Evolutionary conservation across 2,113 vertebrate species (phyloP), one percentile per base, ranked within the genome.

Genomic region (Corvus hawaiiensis): DNA sequence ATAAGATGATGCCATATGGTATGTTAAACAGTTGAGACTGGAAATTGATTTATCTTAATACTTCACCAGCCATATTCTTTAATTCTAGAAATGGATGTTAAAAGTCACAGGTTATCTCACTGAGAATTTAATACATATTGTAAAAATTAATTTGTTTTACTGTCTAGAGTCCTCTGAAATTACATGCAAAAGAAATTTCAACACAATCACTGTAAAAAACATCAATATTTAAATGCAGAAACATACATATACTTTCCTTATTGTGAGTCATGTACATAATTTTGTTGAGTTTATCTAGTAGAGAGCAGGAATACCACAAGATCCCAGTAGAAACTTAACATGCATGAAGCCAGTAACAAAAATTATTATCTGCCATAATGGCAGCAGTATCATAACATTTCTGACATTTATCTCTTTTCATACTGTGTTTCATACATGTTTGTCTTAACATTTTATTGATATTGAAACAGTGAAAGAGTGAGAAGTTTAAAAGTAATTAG

Each of bases 151-250:
- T 56, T 82, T 79, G 3, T 24, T 82, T 81, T 75, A 37, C n/a
- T 79, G 15, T 41, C 17, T 26, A 39, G 5, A 64, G 4, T 49
- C 39, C 3, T 67, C 6, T 48, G 41, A 84, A 87, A 75, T 32
- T 28, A 20, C 11, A 16, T n/a, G 11, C 26, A 27, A 67, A 93
- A 73, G 7, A 48, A 66, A 71, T 51, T 32, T 68, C 43, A 77
- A 55, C 6, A 11, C 9, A 49, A 39, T n/a, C 28, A 48, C 7
- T 39, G 17, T 35, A 44, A 81, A 87, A 10, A 0, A 0, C 2
- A 3, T 22, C 26, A 54, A 9, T 43, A 77, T 58, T 80, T 68
- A 84, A 61, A 75, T 30, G 5, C 7, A 61, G 35, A 49, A 77
- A 81, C 2, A 46, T 23, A 26, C 1, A 13, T n/a, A 18, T 55